These are phyloP conservation scores for Apamea epomidion DNA, from an alignment of 2,888 invertebrate genomes.

Conservation along the genomic window DNA sequence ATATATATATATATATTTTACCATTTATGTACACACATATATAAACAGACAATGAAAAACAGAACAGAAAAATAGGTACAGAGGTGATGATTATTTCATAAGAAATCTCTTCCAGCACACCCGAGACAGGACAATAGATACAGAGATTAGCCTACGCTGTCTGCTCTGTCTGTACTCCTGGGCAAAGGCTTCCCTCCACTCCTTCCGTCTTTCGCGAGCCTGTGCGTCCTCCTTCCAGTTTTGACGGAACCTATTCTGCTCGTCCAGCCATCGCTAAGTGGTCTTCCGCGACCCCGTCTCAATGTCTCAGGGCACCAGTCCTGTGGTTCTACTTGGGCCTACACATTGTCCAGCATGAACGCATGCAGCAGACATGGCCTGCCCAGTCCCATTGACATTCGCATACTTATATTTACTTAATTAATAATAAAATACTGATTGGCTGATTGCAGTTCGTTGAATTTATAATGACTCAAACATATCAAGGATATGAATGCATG, in stretches of 20 bases:
- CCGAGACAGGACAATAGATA: no score
- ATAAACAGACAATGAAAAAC: no score
- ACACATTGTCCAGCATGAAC: background rate
- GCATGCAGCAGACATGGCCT: background rate
- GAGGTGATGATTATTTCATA: no score
- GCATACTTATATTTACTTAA: background rate
- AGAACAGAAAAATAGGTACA: no score
- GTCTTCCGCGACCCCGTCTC: background rate
- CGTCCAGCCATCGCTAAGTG: background rate
- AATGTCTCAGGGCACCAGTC: background rate
- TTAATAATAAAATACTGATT: slow-evolving; percentile 16
- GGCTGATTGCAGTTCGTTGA: slow-evolving; percentile 36
- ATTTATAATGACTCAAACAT: slow-evolving; percentile 18
- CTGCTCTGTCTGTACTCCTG: background rate
- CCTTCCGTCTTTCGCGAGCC: background rate
- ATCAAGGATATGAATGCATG: slow-evolving; percentile 25
- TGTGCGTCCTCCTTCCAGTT: background rate
- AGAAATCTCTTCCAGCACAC: no score
- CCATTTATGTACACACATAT: no score
- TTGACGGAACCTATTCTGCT: no score
- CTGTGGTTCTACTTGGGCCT: background rate
- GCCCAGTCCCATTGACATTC: no score
- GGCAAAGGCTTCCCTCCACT: background rate
- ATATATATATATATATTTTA: no score
- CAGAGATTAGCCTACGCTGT: background rate